Percentiles rank a stretch among this genome's conserved stretches.
Evolutionary conservation across 1,140 invertebrate genomes (phyloP).

Genomic region (Zophobas atratus): DNA sequence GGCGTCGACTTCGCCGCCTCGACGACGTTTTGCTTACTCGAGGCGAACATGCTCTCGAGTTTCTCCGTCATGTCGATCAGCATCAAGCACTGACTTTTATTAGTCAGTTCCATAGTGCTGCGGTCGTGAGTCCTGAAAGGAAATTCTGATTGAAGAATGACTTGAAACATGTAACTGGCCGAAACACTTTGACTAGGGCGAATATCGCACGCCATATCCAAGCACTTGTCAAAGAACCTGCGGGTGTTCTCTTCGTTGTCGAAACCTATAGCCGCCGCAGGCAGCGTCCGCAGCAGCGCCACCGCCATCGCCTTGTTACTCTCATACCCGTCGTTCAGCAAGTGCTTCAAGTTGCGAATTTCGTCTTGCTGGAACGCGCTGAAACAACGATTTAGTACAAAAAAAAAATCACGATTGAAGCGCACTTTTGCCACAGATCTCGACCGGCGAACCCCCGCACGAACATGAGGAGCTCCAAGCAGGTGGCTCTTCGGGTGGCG

Average conservation of each 20-base stretch:
- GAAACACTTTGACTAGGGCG: constrained; percentile 87
- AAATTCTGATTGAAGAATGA: constrained; percentile 66
- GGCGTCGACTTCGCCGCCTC: constrained; percentile 24
- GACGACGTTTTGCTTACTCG: background rate
- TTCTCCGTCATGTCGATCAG: background rate
- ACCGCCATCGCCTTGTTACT: constrained; percentile 59
- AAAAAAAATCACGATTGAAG: constrained; percentile 22
- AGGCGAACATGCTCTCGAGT: background rate
- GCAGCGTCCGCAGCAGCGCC: constrained; percentile 56
- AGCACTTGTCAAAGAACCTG: constrained; percentile 68
- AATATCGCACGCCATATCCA: constrained; percentile 76
- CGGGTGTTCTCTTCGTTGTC: constrained; percentile 65
- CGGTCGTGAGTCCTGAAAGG: background rate
- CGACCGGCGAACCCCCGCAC: constrained; percentile 45
- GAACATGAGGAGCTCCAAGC: constrained; percentile 55
- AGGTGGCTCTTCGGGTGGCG: background rate
- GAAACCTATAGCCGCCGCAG: constrained; percentile 57
- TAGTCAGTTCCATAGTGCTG: background rate
- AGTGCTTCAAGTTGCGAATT: constrained; percentile 58
- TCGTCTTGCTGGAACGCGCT: constrained; percentile 49
- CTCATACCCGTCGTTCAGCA: constrained; percentile 60
- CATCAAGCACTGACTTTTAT: constrained; percentile 5
- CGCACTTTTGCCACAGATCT: constrained; percentile 56
- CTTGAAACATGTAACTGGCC: constrained; percentile 82
- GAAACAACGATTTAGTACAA: constrained; percentile 12